Percentiles rank a stretch among this genome's conserved stretches.
Evolutionary conservation across 30 jellyfish, hydroid and myxozoan genomes (phyloP).

Genomic region (Chrysaora quinquecirrha): DNA sequence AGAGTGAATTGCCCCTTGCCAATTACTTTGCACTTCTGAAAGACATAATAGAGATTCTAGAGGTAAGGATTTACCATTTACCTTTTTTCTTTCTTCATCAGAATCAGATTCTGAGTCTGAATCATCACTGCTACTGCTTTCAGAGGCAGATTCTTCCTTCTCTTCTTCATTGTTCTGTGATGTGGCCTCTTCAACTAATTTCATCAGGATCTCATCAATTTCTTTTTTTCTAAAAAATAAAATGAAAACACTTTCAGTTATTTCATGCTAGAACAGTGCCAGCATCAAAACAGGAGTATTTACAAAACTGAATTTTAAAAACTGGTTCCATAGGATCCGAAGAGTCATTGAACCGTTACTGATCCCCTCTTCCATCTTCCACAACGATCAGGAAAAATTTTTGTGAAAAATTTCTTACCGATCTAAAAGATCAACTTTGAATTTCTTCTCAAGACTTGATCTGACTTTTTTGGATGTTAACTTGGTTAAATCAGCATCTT

Average conservation of each 20-base stretch:
- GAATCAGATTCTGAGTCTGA: slow-evolving; percentile 21
- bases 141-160: slow-evolving; percentile 1
- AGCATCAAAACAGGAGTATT: neutral
- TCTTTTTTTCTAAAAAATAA: slow-evolving; percentile 55
- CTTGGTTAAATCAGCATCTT: slow-evolving; percentile 53
- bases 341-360: neutral
- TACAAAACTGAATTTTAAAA: no score
- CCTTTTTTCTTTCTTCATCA: slow-evolving; percentile 5
- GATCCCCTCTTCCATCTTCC: no score
- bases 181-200: slow-evolving; percentile 42
- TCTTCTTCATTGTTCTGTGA: slow-evolving; percentile 39
- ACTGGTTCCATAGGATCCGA: neutral
- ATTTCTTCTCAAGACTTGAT: slow-evolving; percentile 56
- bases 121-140: slow-evolving; percentile 1
- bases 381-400: no score
- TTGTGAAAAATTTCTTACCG: slow-evolving; percentile 36
- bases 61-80: no score
- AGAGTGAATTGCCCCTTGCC: neutral
- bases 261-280: neutral
- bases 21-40: no score
- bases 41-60: no score
- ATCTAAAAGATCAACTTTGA: slow-evolving; percentile 30
- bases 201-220: slow-evolving; percentile 66
- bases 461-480: slow-evolving; percentile 67
- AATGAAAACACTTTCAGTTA: neutral